Percentiles rank a stretch among this genome's conserved stretches.
These are phyloP conservation scores for Engystomops pustulosus DNA, from an alignment of 2,113 vertebrate genomes.

Conservation along the genomic window DNA sequence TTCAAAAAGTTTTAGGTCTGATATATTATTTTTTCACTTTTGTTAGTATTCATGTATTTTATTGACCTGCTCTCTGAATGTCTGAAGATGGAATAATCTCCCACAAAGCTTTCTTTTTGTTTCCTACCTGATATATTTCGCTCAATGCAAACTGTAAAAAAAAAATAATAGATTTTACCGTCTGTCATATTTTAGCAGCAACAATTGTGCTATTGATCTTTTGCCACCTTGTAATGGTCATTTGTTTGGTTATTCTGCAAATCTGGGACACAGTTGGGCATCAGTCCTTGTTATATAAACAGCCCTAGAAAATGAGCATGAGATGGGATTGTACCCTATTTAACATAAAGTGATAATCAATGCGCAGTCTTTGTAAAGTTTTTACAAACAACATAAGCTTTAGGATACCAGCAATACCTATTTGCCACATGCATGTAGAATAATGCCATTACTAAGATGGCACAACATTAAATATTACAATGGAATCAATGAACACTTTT, in stretches of 20 bases:
- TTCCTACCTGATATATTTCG: conserved; percentile 11
- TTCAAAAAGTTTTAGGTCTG: no score
- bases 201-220: conserved; percentile 44
- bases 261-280: conserved; percentile 34
- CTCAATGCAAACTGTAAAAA: conserved; percentile 1
- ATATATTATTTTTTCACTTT: neutral
- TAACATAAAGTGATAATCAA: conserved; percentile 1
- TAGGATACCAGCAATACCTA: neutral
- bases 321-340: neutral
- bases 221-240: conserved; percentile 36
- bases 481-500: no score
- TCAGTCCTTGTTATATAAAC: conserved; percentile 38
- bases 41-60: neutral
- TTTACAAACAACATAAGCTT: neutral
- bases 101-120: neutral
- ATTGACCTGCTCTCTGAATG: neutral
- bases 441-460: neutral
- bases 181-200: conserved; percentile 38
- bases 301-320: neutral
- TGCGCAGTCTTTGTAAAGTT: neutral
- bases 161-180: conserved; percentile 25
- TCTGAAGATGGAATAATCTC: neutral
- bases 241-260: conserved; percentile 10
- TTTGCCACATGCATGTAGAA: neutral
- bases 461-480: no score